A percentile compares a stretch with the other conserved stretches of the same genome.
Evolutionary conservation across 2,113 vertebrate species (phyloP).

Genomic region (Perca flavescens): DNA sequence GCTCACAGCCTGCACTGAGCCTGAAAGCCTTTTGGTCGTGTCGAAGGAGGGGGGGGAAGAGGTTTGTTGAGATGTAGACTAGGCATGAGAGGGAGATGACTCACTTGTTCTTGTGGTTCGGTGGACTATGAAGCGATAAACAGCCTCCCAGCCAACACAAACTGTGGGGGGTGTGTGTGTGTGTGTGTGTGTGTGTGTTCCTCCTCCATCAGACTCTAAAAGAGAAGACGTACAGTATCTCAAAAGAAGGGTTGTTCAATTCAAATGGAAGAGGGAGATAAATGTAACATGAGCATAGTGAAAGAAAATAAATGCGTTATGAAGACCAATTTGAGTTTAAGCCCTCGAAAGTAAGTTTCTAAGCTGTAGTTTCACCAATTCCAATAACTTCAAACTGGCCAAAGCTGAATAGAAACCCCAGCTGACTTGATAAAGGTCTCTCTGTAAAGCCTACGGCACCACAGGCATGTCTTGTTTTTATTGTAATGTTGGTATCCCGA

Average conservation of each 20-base stretch:
- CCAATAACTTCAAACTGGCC: neutral
- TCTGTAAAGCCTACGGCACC: neutral
- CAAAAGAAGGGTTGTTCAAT: too few species aligned
- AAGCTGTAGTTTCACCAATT: neutral
- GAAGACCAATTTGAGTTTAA: neutral
- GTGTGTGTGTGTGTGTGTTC: slow-evolving; percentile 11
- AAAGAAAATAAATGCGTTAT: too few species aligned
- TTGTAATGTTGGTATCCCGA: neutral
- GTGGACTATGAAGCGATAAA: slow-evolving; percentile 13
- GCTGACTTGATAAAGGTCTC: neutral
- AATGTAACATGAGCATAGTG: neutral
- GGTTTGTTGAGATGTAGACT: slow-evolving; percentile 9
- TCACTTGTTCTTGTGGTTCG: slow-evolving; percentile 25
- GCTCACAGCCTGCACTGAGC: slow-evolving; percentile 4
- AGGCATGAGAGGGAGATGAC: slow-evolving; percentile 31
- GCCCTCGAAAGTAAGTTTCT: neutral
- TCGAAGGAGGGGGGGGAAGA: neutral
- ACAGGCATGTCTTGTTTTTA: neutral
- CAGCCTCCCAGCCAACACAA: slow-evolving; percentile 28
- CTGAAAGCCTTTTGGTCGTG: neutral
- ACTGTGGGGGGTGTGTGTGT: slow-evolving; percentile 17
- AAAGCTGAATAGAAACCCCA: neutral
- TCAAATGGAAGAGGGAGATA: neutral
- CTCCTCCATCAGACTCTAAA: neutral
- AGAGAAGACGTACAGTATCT: neutral